Base-by-base conservation (phyloP, 2,888 invertebrate species). In the Elgonia sp. region DNA sequence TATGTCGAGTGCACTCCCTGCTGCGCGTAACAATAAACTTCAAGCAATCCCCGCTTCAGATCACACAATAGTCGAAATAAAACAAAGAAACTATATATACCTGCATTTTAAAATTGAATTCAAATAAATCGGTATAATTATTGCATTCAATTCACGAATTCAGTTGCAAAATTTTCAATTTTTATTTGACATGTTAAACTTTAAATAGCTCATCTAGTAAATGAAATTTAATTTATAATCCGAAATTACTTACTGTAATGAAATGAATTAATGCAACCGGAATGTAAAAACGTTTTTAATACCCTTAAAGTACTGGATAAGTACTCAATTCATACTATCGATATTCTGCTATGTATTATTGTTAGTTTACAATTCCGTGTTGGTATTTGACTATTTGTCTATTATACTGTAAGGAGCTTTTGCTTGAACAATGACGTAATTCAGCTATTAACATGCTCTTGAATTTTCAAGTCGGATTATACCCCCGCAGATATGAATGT, bases 381-480 rank as follows among this genome's bases (percentile, higher is more conserved):
- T 29, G 67, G 60, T 62, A 82, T 83, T 75, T 76, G 62, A n/a
- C 46, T 12, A 46, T 12, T 46, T 46, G 12, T 29, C 60, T 76
- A 86, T 75, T 79, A 79, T 69, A 77, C 57, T 72, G 60, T 86
- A 86, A 86, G 79, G 72, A 82, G 77, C 81, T 86, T 82, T 81
- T 50, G 86, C 72, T 46, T 53, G 57, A 70, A 86, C 86, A 86
- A 82, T 86, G 65, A 82, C 72, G 86, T 82, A 77, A 81, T 81
- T 76, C 86, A 63, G 81, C 63, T 82, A 86, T 86, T 82, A 82
- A 86, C 81, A 70, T 76, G 86, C 81, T 82, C 70, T 82, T 86
- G 81, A 81, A 86, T 86, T 86, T 86, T 82, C 76, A 82, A 86
- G 81, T 81, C 65, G 42, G 83, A 83, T 83, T 86, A 73, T 73